Evolutionary conservation across 1,140 invertebrate genomes (phyloP), one percentile per base, ranked within the genome.

Genomic region (Drosophila tani): DNA sequence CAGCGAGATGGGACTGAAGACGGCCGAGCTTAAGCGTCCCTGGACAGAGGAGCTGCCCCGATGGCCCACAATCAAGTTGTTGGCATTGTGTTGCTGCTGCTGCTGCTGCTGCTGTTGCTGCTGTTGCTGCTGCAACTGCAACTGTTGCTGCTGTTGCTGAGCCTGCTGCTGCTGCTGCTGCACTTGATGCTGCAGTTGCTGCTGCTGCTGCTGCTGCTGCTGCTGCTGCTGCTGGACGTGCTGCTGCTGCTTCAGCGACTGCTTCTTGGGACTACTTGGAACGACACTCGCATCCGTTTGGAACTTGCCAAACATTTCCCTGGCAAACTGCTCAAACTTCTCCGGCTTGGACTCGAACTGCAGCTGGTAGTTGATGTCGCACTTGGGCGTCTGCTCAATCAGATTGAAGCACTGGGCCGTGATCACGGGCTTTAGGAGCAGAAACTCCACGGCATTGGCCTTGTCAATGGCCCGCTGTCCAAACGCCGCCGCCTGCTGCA

Each of bases 401-500:
- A 98, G 94, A 83, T 96, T 95, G 19, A 95, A 85, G 81, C 98
- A 94, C 87, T 98, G 97, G 24, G 95, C 94, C 17, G 94, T 94
- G 11, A 98, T 96, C 6, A 96, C 94, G 82, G 96, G 96, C 88
- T 96, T 97, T 79, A 98, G 93, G 80, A 97, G 95, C 15, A 98
- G 94, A 71, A 98, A 95, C 93, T 98, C 97, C 2, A 96, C 94
- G 32, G 95, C 95, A 92, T 97, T 97, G 7, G 97, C 97, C 87
- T 97, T 95, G 55, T 97, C 95, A 43, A 98, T 91, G 12, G 98
- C 94, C 80, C 96, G 94, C 5, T 95, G 94, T 0, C 97, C 96
- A 87, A 98, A 98, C 79, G 96, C 96, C 79, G 96, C 96, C 17
- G 97, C 97, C 91, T 97, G 96, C 86, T 98, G 96, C 66, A 98